phyloP scores from a whole-genome alignment of 92 coral and sea anemone species.

The Blastomussa wellsi region DNA sequence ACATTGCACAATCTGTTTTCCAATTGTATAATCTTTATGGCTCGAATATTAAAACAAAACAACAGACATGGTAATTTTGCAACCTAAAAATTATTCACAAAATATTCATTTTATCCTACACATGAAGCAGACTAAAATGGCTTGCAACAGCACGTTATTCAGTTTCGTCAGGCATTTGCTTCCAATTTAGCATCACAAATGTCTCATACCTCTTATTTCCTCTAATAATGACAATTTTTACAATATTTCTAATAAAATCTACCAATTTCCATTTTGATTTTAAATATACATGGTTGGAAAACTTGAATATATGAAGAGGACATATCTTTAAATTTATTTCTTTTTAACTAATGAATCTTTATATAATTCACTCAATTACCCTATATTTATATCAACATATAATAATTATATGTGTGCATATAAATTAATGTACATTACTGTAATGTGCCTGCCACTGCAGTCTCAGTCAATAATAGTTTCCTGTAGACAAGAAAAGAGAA shows the following conservation, averaged over 20 bases:
- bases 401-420: not conserved
- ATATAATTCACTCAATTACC: conserved; percentile 12
- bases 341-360: not conserved
- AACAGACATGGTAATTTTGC: not conserved
- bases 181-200: not conserved
- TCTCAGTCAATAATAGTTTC: conserved; percentile 39
- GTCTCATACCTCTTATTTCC: not conserved
- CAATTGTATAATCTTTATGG: not conserved
- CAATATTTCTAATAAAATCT: conserved; percentile 13
- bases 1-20: not conserved
- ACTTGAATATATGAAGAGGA: conserved; percentile 12
- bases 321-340: conserved; percentile 10
- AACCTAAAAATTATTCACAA: not conserved
- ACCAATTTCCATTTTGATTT: conserved; percentile 4
- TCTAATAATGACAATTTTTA: not conserved
- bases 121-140: not conserved
- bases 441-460: not conserved
- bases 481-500: conserved; percentile 1
- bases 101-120: not conserved
- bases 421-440: conserved; percentile 19
- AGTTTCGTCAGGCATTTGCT: not conserved
- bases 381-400: not conserved
- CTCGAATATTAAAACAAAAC: not conserved
- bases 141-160: not conserved
- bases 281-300: conserved; percentile 23